Base-by-base conservation (phyloP, 2,113 vertebrate species). In the Notothenia coriiceps region DNA sequence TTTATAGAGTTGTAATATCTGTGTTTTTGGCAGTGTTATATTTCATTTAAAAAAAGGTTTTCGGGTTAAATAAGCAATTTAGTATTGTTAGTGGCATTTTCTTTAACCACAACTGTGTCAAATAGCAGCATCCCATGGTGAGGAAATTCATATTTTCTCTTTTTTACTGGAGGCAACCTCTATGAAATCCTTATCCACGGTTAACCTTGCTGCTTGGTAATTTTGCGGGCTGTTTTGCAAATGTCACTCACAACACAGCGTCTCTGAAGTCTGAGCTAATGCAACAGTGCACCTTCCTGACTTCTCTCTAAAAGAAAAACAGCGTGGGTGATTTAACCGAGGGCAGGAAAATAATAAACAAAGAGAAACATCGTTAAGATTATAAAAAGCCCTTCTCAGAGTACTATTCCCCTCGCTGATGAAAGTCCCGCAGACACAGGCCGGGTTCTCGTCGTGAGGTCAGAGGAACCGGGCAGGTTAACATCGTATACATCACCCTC, bases 131-230 rank as follows among this genome's bases (percentile, higher is more conserved):
- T 60, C 15, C 1, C 64, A 50, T 17, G 14, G 46, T 79, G 51
- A 79, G 66, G 54, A 77, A 69, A 79, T 62, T 46, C 49, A n/a
- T 35, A 47, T 62, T 54, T 62, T 77, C 18, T 78, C 29, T 46
- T 63, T 80, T 55, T 60, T 33, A 85, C 54, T 63, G 5, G 33
- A 72, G 66, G 71, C 65, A 70, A 70, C 70, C 55, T 52, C 50
- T 33, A 72, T 84, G 55, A 76, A 73, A 70, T 79, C 68, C 77
- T 84, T 79, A 72, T 83, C 85, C 74, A 82, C 68, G 54, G 81
- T 65, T 84, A 88, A 89, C 79, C 74, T 63, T 50, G 66, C 25
- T 77, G 77, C 70, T 71, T 72, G 82, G 77, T 89, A 79, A 82
- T 84, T 56, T 57, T 0, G 57, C 12, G 22, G 65, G 47, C 56